Conservation (phyloP, 2,888 invertebrate species). For the Drosophila macrospina region DNA sequence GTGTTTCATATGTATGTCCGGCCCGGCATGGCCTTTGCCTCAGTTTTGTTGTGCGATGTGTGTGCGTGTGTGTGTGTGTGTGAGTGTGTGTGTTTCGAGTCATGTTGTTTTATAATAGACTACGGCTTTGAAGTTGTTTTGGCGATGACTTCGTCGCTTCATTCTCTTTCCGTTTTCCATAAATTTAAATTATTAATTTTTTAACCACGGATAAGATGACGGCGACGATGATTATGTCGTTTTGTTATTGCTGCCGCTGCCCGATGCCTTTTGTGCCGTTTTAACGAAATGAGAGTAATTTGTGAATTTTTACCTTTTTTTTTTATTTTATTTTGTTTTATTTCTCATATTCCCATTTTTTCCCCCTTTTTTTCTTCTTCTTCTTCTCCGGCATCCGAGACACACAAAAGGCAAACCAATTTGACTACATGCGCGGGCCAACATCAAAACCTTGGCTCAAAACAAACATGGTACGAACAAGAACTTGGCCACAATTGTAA, state of each 20-base stretch:
- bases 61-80: conserved; percentile 25
- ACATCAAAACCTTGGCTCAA: conserved; percentile 74
- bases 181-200: conserved; percentile 85
- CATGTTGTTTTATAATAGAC: conserved; percentile 76
- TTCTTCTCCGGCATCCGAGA: conserved; percentile 34
- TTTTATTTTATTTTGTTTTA: conserved; percentile 3
- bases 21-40: conserved; percentile 46
- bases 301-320: conserved; percentile 77
- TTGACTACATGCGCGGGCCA: conserved; percentile 64
- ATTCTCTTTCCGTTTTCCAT: conserved; percentile 84
- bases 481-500: conserved; percentile 27
- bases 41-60: conserved; percentile 16
- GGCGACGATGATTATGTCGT: conserved; percentile 82
- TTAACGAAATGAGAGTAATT: conserved; percentile 79
- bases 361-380: conserved; percentile 15
- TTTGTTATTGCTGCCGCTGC: conserved; percentile 74
- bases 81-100: conserved; percentile 53
- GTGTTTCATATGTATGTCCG: conserved; percentile 50
- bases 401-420: conserved; percentile 62
- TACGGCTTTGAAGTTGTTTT: conserved; percentile 77
- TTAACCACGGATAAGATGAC: conserved; percentile 79
- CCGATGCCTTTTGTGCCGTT: conserved; percentile 72
- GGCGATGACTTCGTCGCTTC: conserved; percentile 83
- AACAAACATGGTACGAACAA: conserved; percentile 64
- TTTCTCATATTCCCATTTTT: conserved; percentile 29